Conservation (phyloP, 2,888 invertebrate species). For the Drosophila helvetica region DNA sequence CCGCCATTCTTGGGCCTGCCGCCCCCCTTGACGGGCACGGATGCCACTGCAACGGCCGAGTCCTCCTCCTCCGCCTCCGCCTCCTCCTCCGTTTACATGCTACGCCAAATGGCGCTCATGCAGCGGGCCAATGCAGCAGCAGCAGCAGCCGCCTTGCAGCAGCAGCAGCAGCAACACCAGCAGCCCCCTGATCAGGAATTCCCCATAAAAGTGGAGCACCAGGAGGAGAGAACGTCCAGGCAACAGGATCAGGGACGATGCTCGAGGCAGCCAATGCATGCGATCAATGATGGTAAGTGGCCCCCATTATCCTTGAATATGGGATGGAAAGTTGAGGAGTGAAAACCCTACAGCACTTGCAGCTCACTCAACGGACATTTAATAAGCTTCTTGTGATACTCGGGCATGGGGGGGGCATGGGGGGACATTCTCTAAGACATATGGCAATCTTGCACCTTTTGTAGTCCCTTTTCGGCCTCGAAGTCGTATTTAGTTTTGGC, state of each 20-base stretch:
- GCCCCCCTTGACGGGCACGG: neutral
- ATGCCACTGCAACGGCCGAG: neutral
- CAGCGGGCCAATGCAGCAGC: constrained; percentile 58
- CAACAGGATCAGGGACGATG: neutral
- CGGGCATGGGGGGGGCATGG: too few species aligned
- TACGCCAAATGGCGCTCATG: constrained; percentile 67
- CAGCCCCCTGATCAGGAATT: constrained; percentile 2
- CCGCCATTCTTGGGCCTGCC: constrained; percentile 85
- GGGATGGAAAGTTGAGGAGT: too few species aligned
- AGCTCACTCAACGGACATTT: too few species aligned
- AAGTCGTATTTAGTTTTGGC: too few species aligned
- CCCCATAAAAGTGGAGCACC: neutral
- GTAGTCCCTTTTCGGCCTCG: too few species aligned
- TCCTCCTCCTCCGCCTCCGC: constrained; percentile 31
- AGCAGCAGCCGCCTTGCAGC: constrained; percentile 33
- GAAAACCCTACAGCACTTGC: too few species aligned
- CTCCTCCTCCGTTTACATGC: constrained; percentile 52
- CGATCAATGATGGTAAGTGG: constrained; percentile 3
- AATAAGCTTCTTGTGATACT: too few species aligned
- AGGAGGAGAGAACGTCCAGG: neutral
- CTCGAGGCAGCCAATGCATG: neutral
- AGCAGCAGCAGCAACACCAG: constrained; percentile 21
- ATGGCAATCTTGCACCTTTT: too few species aligned
- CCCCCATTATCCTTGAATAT: too few species aligned
- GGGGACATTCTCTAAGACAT: too few species aligned